Conservation (phyloP, 1,140 invertebrate species). For the Phortica variegata region DNA sequence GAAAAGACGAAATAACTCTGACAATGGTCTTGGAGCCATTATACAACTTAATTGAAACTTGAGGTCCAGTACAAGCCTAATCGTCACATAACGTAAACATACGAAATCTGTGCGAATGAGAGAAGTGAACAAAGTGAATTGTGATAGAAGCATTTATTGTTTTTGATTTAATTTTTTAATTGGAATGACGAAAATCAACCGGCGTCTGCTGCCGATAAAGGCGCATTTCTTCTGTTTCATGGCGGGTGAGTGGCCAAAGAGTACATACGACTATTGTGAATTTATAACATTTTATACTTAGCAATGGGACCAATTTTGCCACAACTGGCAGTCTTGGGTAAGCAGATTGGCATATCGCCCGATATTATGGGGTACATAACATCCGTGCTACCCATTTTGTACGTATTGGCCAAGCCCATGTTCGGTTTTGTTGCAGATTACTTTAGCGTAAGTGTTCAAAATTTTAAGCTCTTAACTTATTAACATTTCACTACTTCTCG, state of each 20-base stretch:
- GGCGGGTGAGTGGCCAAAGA: conserved; percentile 65
- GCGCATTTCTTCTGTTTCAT: conserved; percentile 80
- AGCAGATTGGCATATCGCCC: conserved; percentile 72
- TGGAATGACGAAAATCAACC: conserved; percentile 66
- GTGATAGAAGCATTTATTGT: too few relatives aligned
- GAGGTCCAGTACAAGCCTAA: too few relatives aligned
- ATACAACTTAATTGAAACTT: too few relatives aligned
- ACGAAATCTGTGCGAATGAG: too few relatives aligned
- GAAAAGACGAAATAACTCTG: too few relatives aligned
- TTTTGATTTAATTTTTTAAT: too few relatives aligned
- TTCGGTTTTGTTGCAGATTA: conserved; percentile 73
- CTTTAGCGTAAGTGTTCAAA: conserved; percentile 55
- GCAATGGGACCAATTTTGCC: conserved; percentile 76
- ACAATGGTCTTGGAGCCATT: too few relatives aligned
- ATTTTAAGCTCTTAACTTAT: background rate
- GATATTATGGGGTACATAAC: conserved; percentile 72
- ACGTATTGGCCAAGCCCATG: conserved; percentile 70
- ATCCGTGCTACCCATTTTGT: conserved; percentile 68
- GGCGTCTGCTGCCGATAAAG: conserved; percentile 71
- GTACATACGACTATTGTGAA: background rate
- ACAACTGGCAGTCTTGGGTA: conserved; percentile 71
- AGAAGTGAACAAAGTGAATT: too few relatives aligned
- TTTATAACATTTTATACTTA: conserved; percentile 37
- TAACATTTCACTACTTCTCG: background rate
- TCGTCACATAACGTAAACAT: too few relatives aligned